Evolutionary conservation across 2,113 vertebrate species (phyloP).

Genomic region (Zosterops lateralis): DNA sequence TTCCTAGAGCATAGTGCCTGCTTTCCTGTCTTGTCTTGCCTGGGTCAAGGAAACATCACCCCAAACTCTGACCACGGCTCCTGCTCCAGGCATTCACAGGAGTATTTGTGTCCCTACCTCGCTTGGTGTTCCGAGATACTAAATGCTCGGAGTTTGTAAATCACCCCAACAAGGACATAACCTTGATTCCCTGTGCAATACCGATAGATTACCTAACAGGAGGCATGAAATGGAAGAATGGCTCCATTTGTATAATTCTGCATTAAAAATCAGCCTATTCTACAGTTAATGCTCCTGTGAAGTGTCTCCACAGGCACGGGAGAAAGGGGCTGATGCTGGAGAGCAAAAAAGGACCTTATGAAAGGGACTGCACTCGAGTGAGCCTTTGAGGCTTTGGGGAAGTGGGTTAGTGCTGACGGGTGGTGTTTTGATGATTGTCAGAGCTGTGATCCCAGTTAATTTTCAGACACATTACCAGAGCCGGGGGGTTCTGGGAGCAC

Average conservation of each 20-base stretch:
- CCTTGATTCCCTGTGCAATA: constrained; percentile 55
- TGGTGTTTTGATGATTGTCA: neutral
- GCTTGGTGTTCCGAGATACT: neutral
- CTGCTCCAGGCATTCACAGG: neutral
- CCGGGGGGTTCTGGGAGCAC: fast-evolving
- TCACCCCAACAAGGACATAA: constrained; percentile 63
- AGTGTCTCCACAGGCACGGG: neutral
- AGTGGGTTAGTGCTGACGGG: neutral
- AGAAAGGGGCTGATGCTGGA: neutral
- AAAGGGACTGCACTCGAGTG: neutral
- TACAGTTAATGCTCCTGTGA: constrained; percentile 32
- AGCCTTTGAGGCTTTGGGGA: neutral
- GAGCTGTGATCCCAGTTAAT: neutral
- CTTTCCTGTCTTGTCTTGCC: neutral
- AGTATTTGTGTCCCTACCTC: neutral
- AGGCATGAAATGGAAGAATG: constrained; percentile 56
- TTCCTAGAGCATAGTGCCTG: fast-evolving
- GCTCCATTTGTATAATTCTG: constrained; percentile 63
- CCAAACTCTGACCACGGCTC: fast-evolving
- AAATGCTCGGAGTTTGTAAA: constrained; percentile 16
- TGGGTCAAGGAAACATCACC: neutral
- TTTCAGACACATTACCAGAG: neutral
- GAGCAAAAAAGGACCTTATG: neutral
- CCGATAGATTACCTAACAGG: constrained; percentile 46
- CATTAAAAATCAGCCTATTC: constrained; percentile 62